phyloP scores from a whole-genome alignment of 2,113 vertebrate species.

The Chascanopsetta lugubris region DNA sequence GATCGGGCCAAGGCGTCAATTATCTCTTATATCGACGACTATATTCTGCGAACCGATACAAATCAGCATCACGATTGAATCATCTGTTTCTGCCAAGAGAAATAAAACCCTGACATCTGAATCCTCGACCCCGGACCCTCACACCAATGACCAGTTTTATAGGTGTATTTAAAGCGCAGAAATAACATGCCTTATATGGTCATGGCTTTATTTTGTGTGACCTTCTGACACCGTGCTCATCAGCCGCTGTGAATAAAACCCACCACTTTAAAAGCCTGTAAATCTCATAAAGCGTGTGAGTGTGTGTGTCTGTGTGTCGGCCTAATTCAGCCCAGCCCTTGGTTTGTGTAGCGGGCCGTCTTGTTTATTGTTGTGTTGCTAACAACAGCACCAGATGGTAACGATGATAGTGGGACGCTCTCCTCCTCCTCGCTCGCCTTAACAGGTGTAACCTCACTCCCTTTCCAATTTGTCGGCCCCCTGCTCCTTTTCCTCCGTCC shows the following conservation, averaged over 20 bases:
- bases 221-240: constrained; percentile 7
- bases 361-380: constrained; percentile 77
- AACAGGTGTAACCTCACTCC: constrained; percentile 72
- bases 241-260: constrained; percentile 24
- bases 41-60: no score
- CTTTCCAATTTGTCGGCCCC: constrained; percentile 53
- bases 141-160: no score
- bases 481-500: constrained; percentile 51
- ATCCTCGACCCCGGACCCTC: no score
- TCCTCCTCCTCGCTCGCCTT: constrained; percentile 42
- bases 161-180: no score
- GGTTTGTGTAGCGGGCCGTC: constrained; percentile 46
- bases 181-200: constrained; percentile 3
- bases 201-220: neutral
- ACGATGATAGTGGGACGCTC: constrained; percentile 53
- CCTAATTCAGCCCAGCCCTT: constrained; percentile 60
- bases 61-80: no score
- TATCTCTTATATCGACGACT: no score
- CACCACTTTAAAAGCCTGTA: constrained; percentile 27
- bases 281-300: constrained; percentile 31
- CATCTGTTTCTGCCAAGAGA: no score
- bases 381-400: constrained; percentile 75
- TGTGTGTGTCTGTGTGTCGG: constrained; percentile 53
- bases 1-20: no score
- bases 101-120: no score